Percentiles rank a stretch among this genome's conserved stretches.
Evolutionary conservation across 2,113 vertebrate genomes (phyloP).

Genomic region (Ranitomeya imitator): DNA sequence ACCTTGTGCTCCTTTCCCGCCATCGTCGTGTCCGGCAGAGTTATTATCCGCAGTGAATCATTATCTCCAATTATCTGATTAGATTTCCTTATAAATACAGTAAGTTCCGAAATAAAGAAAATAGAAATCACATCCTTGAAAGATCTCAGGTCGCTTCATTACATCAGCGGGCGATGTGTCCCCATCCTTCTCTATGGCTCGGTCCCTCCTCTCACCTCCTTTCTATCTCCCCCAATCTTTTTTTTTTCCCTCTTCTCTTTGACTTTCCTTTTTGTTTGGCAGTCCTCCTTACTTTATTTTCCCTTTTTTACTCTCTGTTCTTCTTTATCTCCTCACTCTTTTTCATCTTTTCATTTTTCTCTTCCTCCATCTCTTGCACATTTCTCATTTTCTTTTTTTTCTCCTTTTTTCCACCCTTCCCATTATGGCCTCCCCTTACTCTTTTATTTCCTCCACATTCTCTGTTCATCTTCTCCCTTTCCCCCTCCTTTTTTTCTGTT

Average conservation of each 20-base stretch:
- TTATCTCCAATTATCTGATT: neutral
- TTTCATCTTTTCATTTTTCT: no score
- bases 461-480: no score
- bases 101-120: neutral
- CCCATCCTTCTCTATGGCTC: neutral
- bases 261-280: no score
- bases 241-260: neutral
- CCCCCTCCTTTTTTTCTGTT: no score
- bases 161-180: neutral
- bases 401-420: no score
- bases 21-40: neutral
- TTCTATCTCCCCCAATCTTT: neutral
- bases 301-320: no score
- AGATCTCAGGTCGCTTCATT: neutral
- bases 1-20: neutral
- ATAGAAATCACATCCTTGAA: neutral
- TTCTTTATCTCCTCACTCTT: no score
- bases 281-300: no score
- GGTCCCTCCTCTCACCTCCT: neutral
- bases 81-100: conserved; percentile 13
- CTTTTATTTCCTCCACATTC: no score
- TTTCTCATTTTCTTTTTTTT: no score
- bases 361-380: no score
- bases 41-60: conserved; percentile 1
- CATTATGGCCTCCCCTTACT: no score